A percentile compares a stretch with the other conserved stretches of the same genome.
Evolutionary conservation across 2,888 invertebrate species (phyloP).

Genomic region (Conchocele bisecta): DNA sequence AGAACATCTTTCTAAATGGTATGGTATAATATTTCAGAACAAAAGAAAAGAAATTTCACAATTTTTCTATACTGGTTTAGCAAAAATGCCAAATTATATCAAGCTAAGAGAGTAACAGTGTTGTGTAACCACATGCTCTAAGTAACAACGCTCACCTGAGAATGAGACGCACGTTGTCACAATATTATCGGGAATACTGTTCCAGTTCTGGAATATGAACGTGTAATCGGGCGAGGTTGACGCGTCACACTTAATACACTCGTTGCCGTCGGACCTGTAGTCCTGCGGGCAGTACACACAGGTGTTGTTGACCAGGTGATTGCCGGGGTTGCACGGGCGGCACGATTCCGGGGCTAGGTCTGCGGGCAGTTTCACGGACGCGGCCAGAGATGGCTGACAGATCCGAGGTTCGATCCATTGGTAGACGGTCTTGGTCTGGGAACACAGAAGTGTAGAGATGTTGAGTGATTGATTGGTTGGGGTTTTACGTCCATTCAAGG

Average conservation of each 20-base stretch:
- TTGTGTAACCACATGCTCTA: too few species aligned
- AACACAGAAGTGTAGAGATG: too few species aligned
- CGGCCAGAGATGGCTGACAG: slow-evolving; percentile 83
- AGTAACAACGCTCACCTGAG: slow-evolving; percentile 70
- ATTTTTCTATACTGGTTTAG: too few species aligned
- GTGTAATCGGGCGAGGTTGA: slow-evolving; percentile 85
- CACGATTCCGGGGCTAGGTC: slow-evolving; percentile 80
- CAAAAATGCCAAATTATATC: too few species aligned
- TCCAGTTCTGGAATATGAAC: slow-evolving; percentile 84
- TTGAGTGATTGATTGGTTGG: background rate
- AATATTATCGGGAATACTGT: slow-evolving; percentile 83
- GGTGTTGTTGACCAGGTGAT: slow-evolving; percentile 81
- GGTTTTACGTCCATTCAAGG: background rate
- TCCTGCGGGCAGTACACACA: slow-evolving; percentile 84
- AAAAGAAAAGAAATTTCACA: too few species aligned
- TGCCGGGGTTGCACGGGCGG: slow-evolving; percentile 85
- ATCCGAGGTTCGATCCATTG: slow-evolving; percentile 85
- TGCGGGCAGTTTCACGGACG: slow-evolving; percentile 82
- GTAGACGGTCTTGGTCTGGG: slow-evolving; percentile 83
- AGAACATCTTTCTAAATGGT: too few species aligned
- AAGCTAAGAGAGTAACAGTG: too few species aligned
- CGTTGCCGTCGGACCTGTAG: slow-evolving; percentile 69
- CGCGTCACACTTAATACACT: slow-evolving; percentile 72
- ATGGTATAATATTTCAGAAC: too few species aligned
- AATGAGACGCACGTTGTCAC: slow-evolving; percentile 82